Evolutionary conservation across 2,113 vertebrate genomes (phyloP).

Genomic region (Solenodon paradoxus): DNA sequence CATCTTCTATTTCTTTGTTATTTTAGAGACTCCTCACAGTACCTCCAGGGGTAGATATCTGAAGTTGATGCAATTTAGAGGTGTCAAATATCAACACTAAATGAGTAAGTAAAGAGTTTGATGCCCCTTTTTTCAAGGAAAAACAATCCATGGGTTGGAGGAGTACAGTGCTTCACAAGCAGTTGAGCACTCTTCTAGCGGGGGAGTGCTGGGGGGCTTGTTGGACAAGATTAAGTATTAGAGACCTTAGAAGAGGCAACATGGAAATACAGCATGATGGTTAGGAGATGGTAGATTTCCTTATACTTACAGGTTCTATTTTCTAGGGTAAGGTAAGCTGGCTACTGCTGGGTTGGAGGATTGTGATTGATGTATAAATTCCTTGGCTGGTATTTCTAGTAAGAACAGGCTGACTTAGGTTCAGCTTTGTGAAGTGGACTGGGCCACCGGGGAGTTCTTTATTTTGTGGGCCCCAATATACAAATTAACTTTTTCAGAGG

Average conservation of each 20-base stretch:
- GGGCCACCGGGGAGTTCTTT: neutral
- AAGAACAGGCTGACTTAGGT: neutral
- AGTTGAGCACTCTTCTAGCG: neutral
- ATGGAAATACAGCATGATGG: neutral
- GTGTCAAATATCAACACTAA: neutral
- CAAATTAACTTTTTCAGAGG: neutral
- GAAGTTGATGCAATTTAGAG: neutral
- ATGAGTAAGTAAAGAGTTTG: neutral
- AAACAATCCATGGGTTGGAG: neutral
- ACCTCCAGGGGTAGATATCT: neutral
- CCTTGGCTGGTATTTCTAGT: neutral
- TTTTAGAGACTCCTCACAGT: neutral
- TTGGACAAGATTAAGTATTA: neutral
- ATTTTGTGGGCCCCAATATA: neutral
- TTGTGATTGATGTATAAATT: neutral
- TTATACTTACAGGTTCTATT: neutral
- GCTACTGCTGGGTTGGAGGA: neutral
- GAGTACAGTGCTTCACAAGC: neutral
- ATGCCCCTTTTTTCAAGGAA: neutral
- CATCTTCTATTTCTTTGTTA: neutral
- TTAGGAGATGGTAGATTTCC: neutral
- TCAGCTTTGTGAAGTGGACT: neutral
- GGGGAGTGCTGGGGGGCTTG: too few relatives aligned
- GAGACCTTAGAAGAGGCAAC: neutral
- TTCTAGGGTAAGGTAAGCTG: neutral